Evolutionary conservation across 1,140 invertebrate species (phyloP).

Genomic region (Ceratoteleas bidentatus): DNA sequence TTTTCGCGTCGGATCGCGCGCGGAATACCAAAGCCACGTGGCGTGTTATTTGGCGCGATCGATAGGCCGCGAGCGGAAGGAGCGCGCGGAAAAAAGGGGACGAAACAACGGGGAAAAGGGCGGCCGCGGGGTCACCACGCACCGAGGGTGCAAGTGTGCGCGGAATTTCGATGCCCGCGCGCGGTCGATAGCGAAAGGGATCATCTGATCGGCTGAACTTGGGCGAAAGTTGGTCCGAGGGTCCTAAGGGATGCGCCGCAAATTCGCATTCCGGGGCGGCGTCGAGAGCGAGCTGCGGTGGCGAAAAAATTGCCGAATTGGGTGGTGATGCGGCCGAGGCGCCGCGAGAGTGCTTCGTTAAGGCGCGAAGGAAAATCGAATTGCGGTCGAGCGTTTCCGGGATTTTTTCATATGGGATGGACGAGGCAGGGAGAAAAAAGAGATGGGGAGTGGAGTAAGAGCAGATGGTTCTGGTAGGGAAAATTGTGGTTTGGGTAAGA

Average conservation of each 20-base stretch:
- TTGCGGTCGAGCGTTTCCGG: too few relatives aligned
- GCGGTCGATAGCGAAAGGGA: conserved; percentile 49
- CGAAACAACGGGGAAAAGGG: conserved; percentile 6
- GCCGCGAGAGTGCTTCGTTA: not conserved
- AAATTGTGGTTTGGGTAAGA: too few relatives aligned
- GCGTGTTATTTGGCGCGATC: conserved; percentile 42
- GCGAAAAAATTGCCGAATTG: conserved; percentile 21
- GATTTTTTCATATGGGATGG: too few relatives aligned
- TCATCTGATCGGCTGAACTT: conserved; percentile 51
- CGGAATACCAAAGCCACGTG: conserved; percentile 79
- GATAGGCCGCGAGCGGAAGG: conserved; percentile 33
- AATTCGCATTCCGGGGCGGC: conserved; percentile 16
- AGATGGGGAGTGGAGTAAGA: too few relatives aligned
- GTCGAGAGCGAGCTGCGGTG: conserved; percentile 7
- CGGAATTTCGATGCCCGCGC: conserved; percentile 38
- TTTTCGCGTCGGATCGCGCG: conserved; percentile 77
- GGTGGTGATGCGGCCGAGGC: conserved; percentile 9
- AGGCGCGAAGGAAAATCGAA: not conserved
- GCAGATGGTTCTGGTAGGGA: too few relatives aligned
- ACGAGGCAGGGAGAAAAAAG: too few relatives aligned
- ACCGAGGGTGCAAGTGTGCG: conserved; percentile 40
- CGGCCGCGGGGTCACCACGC: conserved; percentile 19
- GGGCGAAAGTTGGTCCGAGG: conserved; percentile 38
- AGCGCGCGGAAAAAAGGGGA: conserved; percentile 25
- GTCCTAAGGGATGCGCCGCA: conserved; percentile 8